These are phyloP conservation scores for Collichthys lucidus DNA, from an alignment of 2,113 vertebrate genomes.

Conservation along the genomic window DNA sequence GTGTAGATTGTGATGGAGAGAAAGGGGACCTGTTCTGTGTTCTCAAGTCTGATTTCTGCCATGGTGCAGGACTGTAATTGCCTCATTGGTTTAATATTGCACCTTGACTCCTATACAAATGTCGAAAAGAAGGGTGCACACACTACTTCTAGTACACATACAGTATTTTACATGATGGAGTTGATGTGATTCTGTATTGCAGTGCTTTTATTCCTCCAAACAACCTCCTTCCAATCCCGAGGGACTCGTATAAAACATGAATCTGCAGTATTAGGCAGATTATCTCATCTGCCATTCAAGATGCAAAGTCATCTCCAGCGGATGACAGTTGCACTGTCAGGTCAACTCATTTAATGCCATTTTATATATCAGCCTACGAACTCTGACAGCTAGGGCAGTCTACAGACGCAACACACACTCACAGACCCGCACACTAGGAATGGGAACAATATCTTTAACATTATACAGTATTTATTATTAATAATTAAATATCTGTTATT, in stretches of 20 bases:
- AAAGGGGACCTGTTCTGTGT: conserved; percentile 13
- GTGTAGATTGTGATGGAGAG: conserved; percentile 16
- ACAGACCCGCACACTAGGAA: neutral
- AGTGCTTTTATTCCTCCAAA: conserved; percentile 33
- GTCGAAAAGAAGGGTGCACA: neutral
- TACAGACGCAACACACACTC: conserved; percentile 24
- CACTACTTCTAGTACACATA: neutral
- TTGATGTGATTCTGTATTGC: conserved; percentile 28
- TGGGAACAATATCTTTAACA: neutral
- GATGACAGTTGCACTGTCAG: conserved; percentile 64
- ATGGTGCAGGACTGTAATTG: neutral
- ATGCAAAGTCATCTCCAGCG: conserved; percentile 69
- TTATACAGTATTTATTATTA: conserved; percentile 2
- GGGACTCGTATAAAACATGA: conserved; percentile 54
- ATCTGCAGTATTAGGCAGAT: conserved; percentile 71
- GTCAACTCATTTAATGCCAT: conserved; percentile 47
- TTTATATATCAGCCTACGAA: conserved; percentile 41
- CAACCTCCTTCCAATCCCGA: conserved; percentile 28
- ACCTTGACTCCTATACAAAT: neutral
- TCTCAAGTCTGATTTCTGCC: conserved; percentile 6
- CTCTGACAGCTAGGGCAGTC: conserved; percentile 35
- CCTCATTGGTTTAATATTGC: conserved; percentile 2
- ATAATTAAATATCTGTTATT: neutral
- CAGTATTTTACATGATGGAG: conserved; percentile 10
- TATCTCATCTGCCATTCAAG: conserved; percentile 74